Conservation (phyloP, 2,888 invertebrate genomes). For the Nephrotoma guestfalica region DNA sequence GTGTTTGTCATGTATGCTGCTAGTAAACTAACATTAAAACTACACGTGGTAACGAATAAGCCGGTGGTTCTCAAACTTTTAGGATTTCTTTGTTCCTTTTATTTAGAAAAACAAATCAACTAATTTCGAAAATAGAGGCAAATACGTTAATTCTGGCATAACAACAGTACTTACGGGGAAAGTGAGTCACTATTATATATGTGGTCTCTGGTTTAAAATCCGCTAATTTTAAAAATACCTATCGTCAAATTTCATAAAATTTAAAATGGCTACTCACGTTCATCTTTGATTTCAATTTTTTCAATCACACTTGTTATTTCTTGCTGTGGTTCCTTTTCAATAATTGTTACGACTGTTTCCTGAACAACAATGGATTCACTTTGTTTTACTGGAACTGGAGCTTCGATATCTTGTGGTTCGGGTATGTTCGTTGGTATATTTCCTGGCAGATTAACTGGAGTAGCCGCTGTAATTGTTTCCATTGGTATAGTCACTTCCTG, state of each 20-base stretch:
- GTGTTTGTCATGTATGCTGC: neutral
- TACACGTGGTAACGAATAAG: neutral
- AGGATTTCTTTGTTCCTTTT: neutral
- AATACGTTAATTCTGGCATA: too few species aligned
- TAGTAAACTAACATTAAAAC: neutral
- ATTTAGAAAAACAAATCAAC: too few species aligned
- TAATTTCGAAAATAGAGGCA: too few species aligned
- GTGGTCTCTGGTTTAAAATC: too few species aligned
- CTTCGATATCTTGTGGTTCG: neutral
- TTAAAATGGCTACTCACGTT: neutral
- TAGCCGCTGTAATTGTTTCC: constrained; percentile 12
- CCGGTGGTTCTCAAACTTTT: neutral
- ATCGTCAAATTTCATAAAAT: neutral
- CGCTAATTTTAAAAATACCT: too few species aligned
- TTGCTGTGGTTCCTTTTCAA: neutral
- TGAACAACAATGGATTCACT: neutral
- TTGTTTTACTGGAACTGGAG: neutral
- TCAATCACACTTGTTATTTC: neutral
- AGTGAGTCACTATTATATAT: neutral
- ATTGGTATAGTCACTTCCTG: constrained; percentile 19
- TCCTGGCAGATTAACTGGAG: neutral
- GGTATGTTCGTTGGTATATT: neutral
- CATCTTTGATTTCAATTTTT: neutral
- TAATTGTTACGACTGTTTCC: neutral
- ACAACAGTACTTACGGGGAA: too few species aligned